These are phyloP conservation scores for Drosophila atroscutellata DNA, from an alignment of 2,888 invertebrate species.

Conservation along the genomic window DNA sequence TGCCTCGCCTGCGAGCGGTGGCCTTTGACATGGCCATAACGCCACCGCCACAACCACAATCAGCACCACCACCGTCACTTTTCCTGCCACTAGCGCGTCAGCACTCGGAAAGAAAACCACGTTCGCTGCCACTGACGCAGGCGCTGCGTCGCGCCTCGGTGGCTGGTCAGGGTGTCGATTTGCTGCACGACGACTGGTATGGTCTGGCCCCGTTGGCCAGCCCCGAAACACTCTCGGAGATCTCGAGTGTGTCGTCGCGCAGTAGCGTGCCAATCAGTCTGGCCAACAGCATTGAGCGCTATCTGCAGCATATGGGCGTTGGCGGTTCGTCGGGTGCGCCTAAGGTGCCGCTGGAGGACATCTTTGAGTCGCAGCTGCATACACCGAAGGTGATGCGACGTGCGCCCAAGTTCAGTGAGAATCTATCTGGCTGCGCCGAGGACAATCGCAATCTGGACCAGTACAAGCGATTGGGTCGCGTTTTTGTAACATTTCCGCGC, in stretches of 20 bases:
- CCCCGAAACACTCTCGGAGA: constrained; percentile 92
- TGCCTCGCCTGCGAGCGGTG: constrained; percentile 78
- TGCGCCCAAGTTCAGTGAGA: constrained; percentile 88
- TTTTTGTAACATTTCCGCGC: constrained; percentile 85
- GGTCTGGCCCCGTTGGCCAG: constrained; percentile 92
- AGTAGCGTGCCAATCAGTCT: constrained; percentile 87
- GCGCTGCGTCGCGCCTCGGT: constrained; percentile 82
- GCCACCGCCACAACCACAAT: constrained; percentile 42
- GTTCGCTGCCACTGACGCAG: constrained; percentile 69
- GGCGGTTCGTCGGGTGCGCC: constrained; percentile 57
- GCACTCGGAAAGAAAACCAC: constrained; percentile 79
- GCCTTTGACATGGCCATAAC: constrained; percentile 82
- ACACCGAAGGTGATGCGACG: constrained; percentile 88
- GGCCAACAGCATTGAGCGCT: constrained; percentile 83
- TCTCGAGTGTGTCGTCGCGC: constrained; percentile 91
- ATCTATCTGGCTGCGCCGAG: constrained; percentile 88
- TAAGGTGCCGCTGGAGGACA: constrained; percentile 81
- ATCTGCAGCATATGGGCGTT: constrained; percentile 80
- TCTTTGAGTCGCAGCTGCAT: constrained; percentile 85
- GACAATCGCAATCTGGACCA: constrained; percentile 87
- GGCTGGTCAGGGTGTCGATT: constrained; percentile 83
- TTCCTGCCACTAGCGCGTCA: constrained; percentile 70
- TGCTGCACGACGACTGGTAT: constrained; percentile 88
- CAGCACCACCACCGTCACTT: constrained; percentile 1
- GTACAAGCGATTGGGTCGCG: constrained; percentile 86